Percentiles rank a stretch among this genome's conserved stretches.
Conservation (phyloP, 2,113 vertebrate genomes). For the human (Homo sapiens) region GRCh38 chr2:54289001-54289500, state of each 20-base stretch:
- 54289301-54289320: neutral
- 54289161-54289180: neutral
- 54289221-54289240: neutral
- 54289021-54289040: neutral
- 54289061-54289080: neutral
- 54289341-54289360: neutral
- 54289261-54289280: neutral
- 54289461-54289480: neutral
- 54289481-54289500: neutral
- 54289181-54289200: neutral
- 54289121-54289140: neutral
- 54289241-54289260: neutral
- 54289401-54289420: neutral
- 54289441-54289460: neutral
- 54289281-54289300: neutral
- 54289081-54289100: conserved; percentile 36
- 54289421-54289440: neutral
- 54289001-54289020: neutral
- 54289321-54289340: conserved; percentile 13
- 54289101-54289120: neutral
- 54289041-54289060: conserved; percentile 3
- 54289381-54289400: neutral
- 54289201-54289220: neutral
- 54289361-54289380: neutral
- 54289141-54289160: neutral